Evolutionary conservation across 2,888 invertebrate genomes (phyloP), one percentile per base, ranked within the genome.

Genomic region (Capitulum mitella): DNA sequence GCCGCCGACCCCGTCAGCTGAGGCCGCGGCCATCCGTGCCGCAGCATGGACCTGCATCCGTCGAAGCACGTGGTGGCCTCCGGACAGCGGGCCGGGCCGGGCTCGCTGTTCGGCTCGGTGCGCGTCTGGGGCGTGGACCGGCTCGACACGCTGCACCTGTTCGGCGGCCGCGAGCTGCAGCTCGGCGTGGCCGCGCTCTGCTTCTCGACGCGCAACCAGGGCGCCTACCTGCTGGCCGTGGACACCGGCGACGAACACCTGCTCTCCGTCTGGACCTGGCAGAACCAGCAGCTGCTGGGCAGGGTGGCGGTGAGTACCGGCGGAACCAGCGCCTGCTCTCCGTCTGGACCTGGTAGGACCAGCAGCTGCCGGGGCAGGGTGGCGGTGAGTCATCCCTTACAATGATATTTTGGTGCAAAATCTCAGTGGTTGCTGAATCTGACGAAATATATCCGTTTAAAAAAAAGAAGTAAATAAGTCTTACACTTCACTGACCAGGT

Each of bases 311-410:
- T 96, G 88, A 91, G 92, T 89, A 75, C 22, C 22, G 43, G 6
- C 43, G 43, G 43, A n/a, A 93, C 77, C 95, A 95, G 85, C 93
- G 95, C 84, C 93, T 95, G 81, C 88, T 96, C 6, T 94, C 94
- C 0, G 94, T 97, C 0, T 97, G 96, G 96, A 94, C 96, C 83
- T 96, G 96, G 96, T 93, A 94, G 84, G 94, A 95, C 92, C 94
- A 94, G 78, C 92, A 93, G 86, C 88, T 95, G n/a, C 89, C 96
- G 12, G n/a, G 95, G 95, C 79, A 94, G 95, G 91, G 95, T 96
- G 78, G 94, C 95, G 82, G 96, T 96, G 88, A 91, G 92, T 89
- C n/a, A n/a, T n/a, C n/a, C n/a, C n/a, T n/a, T n/a, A n/a, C n/a
- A n/a, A n/a, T n/a, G n/a, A n/a, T n/a, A n/a, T n/a, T n/a, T n/a